Conservation (phyloP, 2,113 vertebrate genomes). For the Lasiurus borealis region DNA sequence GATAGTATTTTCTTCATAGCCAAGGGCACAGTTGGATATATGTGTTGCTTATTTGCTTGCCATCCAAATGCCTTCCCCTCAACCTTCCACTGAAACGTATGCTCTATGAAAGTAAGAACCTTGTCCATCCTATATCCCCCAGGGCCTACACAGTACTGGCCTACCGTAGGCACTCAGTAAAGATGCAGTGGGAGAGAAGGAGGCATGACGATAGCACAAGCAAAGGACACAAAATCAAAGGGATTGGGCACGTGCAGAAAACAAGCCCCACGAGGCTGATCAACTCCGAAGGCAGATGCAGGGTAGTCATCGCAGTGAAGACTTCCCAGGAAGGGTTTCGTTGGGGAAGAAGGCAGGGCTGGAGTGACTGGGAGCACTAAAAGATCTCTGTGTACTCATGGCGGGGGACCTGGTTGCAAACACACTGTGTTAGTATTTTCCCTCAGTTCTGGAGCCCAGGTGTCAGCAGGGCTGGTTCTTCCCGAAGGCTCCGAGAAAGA, state of each 20-base stretch:
- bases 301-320: rapidly evolving
- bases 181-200: neutral
- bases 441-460: neutral
- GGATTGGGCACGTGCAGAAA: rapidly evolving
- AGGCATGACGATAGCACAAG: rapidly evolving
- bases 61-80: neutral
- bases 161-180: rapidly evolving
- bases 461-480: neutral
- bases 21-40: neutral
- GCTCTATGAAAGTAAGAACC: neutral
- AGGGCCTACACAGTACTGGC: neutral
- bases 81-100: neutral
- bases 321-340: rapidly evolving
- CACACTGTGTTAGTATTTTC: neutral
- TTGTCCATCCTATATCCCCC: neutral
- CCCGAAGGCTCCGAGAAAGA: neutral
- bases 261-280: neutral
- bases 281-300: neutral
- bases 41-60: neutral
- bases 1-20: neutral
- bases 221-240: neutral
- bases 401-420: neutral
- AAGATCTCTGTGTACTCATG: neutral
- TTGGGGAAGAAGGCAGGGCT: rapidly evolving
- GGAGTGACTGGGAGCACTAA: neutral